These are phyloP conservation scores for Sminthurides bifidus DNA, from an alignment of 1,140 invertebrate genomes.

Conservation along the genomic window DNA sequence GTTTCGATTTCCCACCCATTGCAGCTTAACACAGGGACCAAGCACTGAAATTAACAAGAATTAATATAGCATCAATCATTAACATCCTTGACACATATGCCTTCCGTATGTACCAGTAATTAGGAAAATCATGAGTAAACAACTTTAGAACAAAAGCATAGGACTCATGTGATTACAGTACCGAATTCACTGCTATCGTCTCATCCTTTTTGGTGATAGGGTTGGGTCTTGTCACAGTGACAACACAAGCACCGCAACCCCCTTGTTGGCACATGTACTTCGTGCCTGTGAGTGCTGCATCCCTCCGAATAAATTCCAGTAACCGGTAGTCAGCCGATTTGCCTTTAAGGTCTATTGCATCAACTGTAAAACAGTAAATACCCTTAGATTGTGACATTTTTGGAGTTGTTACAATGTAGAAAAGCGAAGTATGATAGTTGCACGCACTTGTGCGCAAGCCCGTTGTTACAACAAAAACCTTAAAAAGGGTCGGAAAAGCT, in stretches of 20 bases:
- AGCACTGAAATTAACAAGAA: constrained; percentile 27
- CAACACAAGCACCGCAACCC: constrained; percentile 41
- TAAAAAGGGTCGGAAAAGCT: neutral
- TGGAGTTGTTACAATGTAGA: no score
- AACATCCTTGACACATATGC: no score
- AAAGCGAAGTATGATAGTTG: no score
- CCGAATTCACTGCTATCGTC: constrained; percentile 35
- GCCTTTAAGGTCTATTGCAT: neutral
- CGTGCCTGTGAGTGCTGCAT: constrained; percentile 44
- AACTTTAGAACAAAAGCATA: no score
- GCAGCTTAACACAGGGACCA: constrained; percentile 28
- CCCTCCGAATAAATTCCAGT: constrained; percentile 20
- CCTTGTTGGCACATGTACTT: constrained; percentile 70
- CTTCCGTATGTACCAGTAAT: neutral
- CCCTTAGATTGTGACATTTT: neutral
- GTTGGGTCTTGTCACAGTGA: constrained; percentile 35
- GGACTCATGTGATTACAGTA: no score
- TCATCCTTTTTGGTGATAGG: constrained; percentile 27
- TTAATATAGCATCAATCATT: neutral
- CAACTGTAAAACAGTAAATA: neutral
- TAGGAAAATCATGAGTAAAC: neutral
- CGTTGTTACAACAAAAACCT: no score
- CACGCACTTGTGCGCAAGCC: no score
- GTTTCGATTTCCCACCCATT: constrained; percentile 27
- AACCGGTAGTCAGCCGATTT: neutral